phyloP scores from a whole-genome alignment of 1,140 invertebrate species.

The Caligus rogercresseyi region DNA sequence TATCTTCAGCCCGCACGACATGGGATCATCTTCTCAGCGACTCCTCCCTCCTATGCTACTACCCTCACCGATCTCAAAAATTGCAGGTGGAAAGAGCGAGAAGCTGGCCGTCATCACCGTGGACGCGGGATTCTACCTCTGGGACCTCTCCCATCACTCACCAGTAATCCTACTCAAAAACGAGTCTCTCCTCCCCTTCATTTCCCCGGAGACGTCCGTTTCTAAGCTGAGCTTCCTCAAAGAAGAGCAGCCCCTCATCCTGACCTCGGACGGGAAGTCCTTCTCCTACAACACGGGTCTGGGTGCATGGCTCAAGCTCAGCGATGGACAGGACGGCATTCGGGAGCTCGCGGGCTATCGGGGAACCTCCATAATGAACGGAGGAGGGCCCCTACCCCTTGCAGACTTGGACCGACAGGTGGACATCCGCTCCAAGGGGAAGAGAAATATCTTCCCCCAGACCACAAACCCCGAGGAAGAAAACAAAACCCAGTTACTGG shows the following conservation, averaged over 20 bases:
- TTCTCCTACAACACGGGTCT: not conserved
- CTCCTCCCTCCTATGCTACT: not conserved
- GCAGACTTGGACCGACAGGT: constrained; percentile 1
- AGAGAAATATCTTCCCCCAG: not conserved
- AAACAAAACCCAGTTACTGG: not conserved
- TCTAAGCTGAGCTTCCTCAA: not conserved
- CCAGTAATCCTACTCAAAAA: not conserved
- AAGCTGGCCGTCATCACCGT: not conserved
- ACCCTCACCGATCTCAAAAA: not conserved
- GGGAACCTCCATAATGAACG: not conserved
- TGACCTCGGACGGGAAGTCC: not conserved
- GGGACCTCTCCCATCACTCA: not conserved
- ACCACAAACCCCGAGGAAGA: not conserved
- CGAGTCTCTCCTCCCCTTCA: not conserved
- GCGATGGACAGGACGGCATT: not conserved
- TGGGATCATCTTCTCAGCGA: not conserved
- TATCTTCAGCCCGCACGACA: not conserved
- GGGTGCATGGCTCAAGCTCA: not conserved
- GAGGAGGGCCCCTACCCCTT: not conserved
- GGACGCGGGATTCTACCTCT: not conserved
- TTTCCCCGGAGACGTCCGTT: not conserved
- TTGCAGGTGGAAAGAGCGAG: not conserved
- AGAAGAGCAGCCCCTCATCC: not conserved
- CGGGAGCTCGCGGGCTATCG: not conserved
- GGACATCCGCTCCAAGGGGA: not conserved